phyloP scores from a whole-genome alignment of 1,140 invertebrate genomes.

The Drosophila malerkotliana region DNA sequence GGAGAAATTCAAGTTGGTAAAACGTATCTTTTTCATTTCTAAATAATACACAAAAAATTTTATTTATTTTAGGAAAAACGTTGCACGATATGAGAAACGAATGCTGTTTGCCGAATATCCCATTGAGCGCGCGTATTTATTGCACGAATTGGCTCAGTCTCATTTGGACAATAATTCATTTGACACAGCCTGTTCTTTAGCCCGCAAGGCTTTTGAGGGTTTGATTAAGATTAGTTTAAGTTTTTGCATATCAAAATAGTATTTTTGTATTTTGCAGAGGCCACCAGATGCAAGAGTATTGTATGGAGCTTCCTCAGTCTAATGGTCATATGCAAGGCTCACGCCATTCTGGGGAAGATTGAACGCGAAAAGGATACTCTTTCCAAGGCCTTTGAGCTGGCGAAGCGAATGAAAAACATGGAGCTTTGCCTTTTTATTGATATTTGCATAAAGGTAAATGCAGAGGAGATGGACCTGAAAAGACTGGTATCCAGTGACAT shows the following conservation, averaged over 20 bases:
- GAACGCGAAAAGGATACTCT: slow-evolving; percentile 53
- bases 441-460: slow-evolving; percentile 54
- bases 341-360: slow-evolving; percentile 63
- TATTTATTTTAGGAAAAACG: slow-evolving; percentile 37
- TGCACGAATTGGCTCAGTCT: slow-evolving; percentile 66
- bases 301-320: slow-evolving; percentile 65
- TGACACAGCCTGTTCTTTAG: slow-evolving; percentile 59
- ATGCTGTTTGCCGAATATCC: slow-evolving; percentile 62
- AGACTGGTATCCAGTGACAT: slow-evolving; percentile 2
- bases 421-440: slow-evolving; percentile 63
- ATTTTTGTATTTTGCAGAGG: slow-evolving; percentile 28
- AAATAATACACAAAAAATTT: not conserved
- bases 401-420: slow-evolving; percentile 55
- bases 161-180: slow-evolving; percentile 63
- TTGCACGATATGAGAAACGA: slow-evolving; percentile 54
- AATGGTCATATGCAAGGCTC: slow-evolving; percentile 63
- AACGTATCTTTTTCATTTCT: not conserved
- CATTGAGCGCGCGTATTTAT: slow-evolving; percentile 71
- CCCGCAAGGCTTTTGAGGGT: slow-evolving; percentile 64
- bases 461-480: slow-evolving; percentile 58
- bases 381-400: slow-evolving; percentile 31
- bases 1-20: slow-evolving; percentile 54
- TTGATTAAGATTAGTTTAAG: slow-evolving; percentile 51
- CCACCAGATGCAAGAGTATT: slow-evolving; percentile 43
- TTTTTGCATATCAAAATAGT: not conserved